phyloP scores from a whole-genome alignment of 2,113 vertebrate genomes.

The Coregonus clupeaformis region DNA sequence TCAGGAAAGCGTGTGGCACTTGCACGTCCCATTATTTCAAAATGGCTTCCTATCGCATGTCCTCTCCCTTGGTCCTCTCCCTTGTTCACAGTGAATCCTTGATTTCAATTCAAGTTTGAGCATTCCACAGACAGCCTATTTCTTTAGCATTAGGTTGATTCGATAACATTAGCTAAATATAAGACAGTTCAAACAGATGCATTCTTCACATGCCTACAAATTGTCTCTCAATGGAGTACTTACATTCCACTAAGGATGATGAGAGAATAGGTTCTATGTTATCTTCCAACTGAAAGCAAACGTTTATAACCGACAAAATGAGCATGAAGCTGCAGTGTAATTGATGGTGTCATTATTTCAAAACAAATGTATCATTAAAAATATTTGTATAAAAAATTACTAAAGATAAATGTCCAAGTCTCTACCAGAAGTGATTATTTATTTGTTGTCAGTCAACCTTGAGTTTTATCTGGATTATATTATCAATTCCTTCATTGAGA shows the following conservation, averaged over 20 bases:
- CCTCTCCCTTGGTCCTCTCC: too few relatives aligned
- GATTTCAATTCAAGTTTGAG: neutral
- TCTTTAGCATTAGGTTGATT: neutral
- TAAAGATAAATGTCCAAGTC: too few relatives aligned
- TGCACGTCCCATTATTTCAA: neutral
- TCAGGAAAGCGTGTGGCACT: neutral
- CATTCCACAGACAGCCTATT: neutral
- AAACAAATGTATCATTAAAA: too few relatives aligned
- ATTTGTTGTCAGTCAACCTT: too few relatives aligned
- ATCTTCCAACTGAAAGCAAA: too few relatives aligned
- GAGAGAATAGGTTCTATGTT: neutral
- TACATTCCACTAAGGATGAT: neutral
- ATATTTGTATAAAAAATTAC: too few relatives aligned
- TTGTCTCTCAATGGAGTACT: neutral
- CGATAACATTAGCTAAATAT: neutral
- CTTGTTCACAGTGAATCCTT: neutral
- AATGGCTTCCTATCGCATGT: neutral
- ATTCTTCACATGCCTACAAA: slow-evolving; percentile 12
- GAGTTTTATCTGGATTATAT: too few relatives aligned
- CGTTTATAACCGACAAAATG: too few relatives aligned
- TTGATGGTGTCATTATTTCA: too few relatives aligned
- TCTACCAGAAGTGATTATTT: too few relatives aligned
- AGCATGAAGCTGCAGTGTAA: too few relatives aligned
- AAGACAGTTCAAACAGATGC: neutral
- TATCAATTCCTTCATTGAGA: neutral